Base-by-base conservation (phyloP, 2,888 invertebrate species). In the Callyntrura guangdongensis region DNA sequence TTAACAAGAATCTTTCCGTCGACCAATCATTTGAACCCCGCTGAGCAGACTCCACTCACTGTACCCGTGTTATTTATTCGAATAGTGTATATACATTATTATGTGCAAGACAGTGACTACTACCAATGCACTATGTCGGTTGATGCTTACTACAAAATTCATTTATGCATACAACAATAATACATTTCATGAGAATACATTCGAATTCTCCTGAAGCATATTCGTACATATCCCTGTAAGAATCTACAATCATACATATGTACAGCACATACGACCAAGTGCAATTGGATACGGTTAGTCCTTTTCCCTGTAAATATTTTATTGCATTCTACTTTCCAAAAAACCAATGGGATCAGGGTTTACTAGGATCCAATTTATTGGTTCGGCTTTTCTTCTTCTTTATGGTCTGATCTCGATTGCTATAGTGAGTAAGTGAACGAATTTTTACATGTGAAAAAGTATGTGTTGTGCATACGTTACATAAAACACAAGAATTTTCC, bases 291-390 rank as follows among this genome's bases (percentile, higher is more conserved):
- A 20, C 67, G 25, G 87, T 81, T 79, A 87, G 82, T 67, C 67
- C 88, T 88, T 82, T 88, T 56, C 77, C 36, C 83, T 83, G 85
- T 91, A 89, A 91, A 91, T 91, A 91, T 91, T 91, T 91, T 91
- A 91, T 91, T 72, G 86, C 86, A 86, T 82, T 91, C 86, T 82
- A 85, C 82, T 90, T 82, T 83, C 82, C 74, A 53, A 83, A 64
- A 72, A 90, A 90, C 69, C 82, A 82, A 83, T 89, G 69, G 67
- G 89, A 79, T 86, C 72, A 81, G 85, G 82, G 89, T 82, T 82
- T 81, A 67, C 69, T 89, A 45, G 45, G 74, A 83, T 72, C 79
- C 79, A 90, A 90, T 90, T 90, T 90, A 90, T 90, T 86, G 90
- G 89, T 86, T 84, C 90, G 67, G 56, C 81, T 81, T 79, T 69